Evolutionary conservation across 53 echinoderm and acorn worm species (phyloP).

Genomic region (Echinometra lucunter): DNA sequence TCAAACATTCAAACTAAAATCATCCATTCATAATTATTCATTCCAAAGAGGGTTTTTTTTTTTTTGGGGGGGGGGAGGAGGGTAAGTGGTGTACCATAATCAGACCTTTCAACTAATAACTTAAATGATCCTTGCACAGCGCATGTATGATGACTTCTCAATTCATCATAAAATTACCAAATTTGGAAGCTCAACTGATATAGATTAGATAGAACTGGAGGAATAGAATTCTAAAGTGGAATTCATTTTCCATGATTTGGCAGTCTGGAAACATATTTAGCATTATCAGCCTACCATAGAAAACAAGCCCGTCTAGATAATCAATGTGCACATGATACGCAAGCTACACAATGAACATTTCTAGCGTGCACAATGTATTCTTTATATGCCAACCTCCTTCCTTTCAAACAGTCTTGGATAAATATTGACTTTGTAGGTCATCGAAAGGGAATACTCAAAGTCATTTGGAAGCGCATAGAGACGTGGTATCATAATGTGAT

Average conservation of each 20-base stretch:
- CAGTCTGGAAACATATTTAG: not conserved
- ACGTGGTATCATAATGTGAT: too few relatives aligned
- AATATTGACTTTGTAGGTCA: not conserved
- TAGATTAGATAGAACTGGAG: not conserved
- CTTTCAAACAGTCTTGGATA: not conserved
- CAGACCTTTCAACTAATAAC: not conserved
- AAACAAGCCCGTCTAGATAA: not conserved
- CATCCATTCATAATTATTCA: not conserved
- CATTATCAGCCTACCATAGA: not conserved
- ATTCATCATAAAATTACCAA: not conserved
- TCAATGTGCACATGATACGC: not conserved
- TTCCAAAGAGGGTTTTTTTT: not conserved
- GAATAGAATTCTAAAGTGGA: not conserved
- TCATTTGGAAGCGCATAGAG: too few relatives aligned
- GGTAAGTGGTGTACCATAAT: not conserved
- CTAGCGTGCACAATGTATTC: not conserved
- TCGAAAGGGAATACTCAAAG: too few relatives aligned
- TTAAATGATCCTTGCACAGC: not conserved
- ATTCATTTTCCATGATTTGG: not conserved
- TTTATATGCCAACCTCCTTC: not conserved
- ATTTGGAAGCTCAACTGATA: not conserved
- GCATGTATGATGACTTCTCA: not conserved
- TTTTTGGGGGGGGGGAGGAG: too few relatives aligned
- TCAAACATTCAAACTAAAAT: not conserved
- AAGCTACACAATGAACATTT: not conserved